A percentile compares a stretch with the other conserved stretches of the same genome.
These are phyloP conservation scores for Dromius quadrimaculatus DNA, from an alignment of 2,888 invertebrate species.

Conservation along the genomic window DNA sequence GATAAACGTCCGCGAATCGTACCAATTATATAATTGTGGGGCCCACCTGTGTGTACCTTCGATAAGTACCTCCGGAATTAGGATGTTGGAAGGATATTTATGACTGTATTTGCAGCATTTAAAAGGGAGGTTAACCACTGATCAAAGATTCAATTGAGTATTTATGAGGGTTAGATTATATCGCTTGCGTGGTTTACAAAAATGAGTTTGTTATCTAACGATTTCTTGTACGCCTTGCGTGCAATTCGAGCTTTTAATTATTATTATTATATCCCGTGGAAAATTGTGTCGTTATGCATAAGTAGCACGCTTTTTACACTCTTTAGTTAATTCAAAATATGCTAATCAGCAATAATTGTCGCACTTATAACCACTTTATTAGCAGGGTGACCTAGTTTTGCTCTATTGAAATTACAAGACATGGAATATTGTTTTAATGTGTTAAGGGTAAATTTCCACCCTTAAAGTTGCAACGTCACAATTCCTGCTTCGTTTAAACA, in stretches of 20 bases:
- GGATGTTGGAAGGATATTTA: conserved; percentile 36
- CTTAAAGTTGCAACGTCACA: no score
- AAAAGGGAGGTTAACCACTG: conserved; percentile 19
- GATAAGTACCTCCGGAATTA: conserved; percentile 46
- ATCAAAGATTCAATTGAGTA: not conserved
- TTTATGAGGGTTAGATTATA: not conserved
- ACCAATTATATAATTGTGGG: conserved; percentile 46
- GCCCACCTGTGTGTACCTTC: conserved; percentile 49
- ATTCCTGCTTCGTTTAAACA: no score
- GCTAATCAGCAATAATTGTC: no score
- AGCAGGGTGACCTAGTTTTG: no score
- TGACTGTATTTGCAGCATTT: conserved; percentile 44
- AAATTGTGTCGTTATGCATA: conserved; percentile 24
- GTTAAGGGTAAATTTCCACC: no score
- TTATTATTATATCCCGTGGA: conserved; percentile 32
- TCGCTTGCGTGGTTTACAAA: not conserved
- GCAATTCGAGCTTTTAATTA: conserved; percentile 31
- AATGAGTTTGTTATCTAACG: conserved; percentile 7
- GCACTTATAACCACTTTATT: no score
- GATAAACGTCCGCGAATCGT: conserved; percentile 37
- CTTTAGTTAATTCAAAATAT: no score
- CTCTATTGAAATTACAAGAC: no score
- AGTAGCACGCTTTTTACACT: conserved; percentile 9
- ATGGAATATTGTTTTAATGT: no score
- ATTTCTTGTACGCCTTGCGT: conserved; percentile 21